Conservation (phyloP, 2,113 vertebrate genomes). For the Phoxinus phoxinus region DNA sequence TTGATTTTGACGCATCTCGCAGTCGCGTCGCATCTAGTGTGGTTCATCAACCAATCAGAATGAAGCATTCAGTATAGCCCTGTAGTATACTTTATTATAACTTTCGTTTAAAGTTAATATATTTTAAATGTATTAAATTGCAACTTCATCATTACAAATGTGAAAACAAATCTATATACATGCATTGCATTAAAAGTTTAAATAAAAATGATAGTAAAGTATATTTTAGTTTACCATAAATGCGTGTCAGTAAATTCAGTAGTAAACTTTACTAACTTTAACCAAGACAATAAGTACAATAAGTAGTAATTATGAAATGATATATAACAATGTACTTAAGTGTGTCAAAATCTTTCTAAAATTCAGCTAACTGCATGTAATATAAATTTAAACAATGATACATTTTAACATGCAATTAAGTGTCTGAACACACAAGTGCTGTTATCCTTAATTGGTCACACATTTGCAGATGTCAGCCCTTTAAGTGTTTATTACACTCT, state of each 20-base stretch:
- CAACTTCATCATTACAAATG: neutral
- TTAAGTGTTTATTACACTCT: slow-evolving; percentile 7
- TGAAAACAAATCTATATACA: neutral
- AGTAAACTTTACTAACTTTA: no score
- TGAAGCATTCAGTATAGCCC: no score
- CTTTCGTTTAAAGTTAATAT: neutral
- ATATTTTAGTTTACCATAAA: neutral
- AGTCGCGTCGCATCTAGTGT: no score
- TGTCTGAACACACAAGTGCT: neutral
- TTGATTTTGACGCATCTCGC: no score
- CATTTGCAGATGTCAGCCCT: neutral
- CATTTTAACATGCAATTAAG: neutral
- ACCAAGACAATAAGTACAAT: neutral
- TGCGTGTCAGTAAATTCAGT: neutral
- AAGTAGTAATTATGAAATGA: neutral
- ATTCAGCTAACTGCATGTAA: neutral
- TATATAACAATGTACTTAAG: neutral
- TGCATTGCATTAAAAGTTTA: neutral
- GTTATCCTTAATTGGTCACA: neutral
- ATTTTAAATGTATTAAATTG: neutral
- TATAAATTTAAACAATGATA: no score
- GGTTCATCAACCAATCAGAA: no score
- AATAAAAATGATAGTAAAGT: neutral
- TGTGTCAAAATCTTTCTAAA: neutral
- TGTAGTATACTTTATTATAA: neutral